phyloP scores from a whole-genome alignment of 2,113 vertebrate species.

The Semnornis frantzii region DNA sequence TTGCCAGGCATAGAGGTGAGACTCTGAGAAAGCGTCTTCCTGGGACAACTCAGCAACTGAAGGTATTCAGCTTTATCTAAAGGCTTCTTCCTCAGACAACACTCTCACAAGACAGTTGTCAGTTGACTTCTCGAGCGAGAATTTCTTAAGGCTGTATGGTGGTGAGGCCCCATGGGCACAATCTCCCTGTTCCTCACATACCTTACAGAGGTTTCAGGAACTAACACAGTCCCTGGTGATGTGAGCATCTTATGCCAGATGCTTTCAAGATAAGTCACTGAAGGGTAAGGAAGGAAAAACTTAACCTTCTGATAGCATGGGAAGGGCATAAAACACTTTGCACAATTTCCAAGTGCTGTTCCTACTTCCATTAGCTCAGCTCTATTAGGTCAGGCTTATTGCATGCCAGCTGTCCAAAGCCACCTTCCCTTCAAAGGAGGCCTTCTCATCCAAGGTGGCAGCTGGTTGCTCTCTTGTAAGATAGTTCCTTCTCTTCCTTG shows the following conservation, averaged over 20 bases:
- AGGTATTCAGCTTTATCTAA: neutral
- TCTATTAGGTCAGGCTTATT: neutral
- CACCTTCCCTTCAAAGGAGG: neutral
- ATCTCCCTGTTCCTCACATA: neutral
- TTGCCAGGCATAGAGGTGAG: too few species aligned
- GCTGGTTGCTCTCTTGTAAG: neutral
- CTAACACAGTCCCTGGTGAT: too few species aligned
- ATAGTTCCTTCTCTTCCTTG: neutral
- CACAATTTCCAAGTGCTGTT: neutral
- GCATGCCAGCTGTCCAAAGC: neutral
- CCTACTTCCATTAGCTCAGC: neutral
- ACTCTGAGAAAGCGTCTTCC: neutral
- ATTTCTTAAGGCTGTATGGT: neutral
- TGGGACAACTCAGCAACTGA: neutral
- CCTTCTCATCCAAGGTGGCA: neutral
- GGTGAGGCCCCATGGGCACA: neutral
- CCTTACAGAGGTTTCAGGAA: too few species aligned
- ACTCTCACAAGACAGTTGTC: neutral
- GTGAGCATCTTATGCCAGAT: neutral
- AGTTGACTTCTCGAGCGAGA: neutral
- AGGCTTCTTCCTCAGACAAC: neutral
- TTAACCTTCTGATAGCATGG: too few species aligned
- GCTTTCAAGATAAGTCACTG: neutral
- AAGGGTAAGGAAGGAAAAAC: neutral
- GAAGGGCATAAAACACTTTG: too few species aligned